A percentile compares a stretch with the other conserved stretches of the same genome.
Evolutionary conservation across 2,113 vertebrate genomes (phyloP).

Genomic region (Notarius quadriscutis): DNA sequence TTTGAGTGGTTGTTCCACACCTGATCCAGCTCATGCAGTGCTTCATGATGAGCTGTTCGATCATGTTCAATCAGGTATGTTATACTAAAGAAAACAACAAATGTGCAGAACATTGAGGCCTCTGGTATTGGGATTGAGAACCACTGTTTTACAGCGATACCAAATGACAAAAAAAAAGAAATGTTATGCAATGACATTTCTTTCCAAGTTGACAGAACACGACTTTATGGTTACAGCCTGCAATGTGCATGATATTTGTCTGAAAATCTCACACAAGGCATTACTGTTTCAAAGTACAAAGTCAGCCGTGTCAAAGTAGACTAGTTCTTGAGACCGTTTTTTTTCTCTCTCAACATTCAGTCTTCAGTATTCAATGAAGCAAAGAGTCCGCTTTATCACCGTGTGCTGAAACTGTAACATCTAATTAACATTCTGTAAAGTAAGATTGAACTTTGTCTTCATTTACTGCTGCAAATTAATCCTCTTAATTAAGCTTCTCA

Average conservation of each 20-base stretch:
- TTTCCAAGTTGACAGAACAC: not conserved
- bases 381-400: constrained; percentile 1
- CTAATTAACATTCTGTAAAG: constrained; percentile 27
- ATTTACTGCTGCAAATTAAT: constrained; percentile 15
- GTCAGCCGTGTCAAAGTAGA: not conserved
- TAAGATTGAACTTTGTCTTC: constrained; percentile 6
- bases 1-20: not conserved
- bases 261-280: not conserved
- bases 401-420: constrained; percentile 6
- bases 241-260: not conserved
- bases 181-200: not conserved
- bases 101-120: not conserved
- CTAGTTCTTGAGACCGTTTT: not conserved
- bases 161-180: not conserved
- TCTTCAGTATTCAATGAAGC: constrained; percentile 17
- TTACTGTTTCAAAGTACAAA: not conserved
- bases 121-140: constrained; percentile 9
- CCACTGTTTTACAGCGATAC: not conserved
- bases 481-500: constrained; percentile 16
- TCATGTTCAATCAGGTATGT: not conserved
- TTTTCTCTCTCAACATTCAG: not conserved
- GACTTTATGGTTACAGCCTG: not conserved
- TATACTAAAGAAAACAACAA: not conserved
- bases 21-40: not conserved
- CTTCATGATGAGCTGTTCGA: not conserved